phyloP scores from a whole-genome alignment of 1,140 invertebrate genomes.

The Ceratina japonica region DNA sequence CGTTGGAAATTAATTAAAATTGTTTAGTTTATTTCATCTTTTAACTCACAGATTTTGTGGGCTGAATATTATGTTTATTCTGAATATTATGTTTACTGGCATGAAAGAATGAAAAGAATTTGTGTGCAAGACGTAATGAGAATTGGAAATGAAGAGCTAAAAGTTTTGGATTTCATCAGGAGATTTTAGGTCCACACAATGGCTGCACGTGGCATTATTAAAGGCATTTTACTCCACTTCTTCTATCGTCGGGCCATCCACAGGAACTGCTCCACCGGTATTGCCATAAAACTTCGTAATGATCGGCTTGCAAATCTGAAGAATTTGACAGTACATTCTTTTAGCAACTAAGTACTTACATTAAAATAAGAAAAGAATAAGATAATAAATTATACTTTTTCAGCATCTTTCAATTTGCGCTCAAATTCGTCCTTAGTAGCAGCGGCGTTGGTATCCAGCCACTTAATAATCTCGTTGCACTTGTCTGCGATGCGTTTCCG shows the following conservation, averaged over 20 bases:
- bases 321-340: not conserved
- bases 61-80: too few species aligned
- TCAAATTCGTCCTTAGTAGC: slow-evolving; percentile 3
- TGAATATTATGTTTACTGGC: too few species aligned
- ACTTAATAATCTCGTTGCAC: slow-evolving; percentile 44
- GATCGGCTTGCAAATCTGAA: slow-evolving; percentile 32
- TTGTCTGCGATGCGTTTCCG: slow-evolving; percentile 33
- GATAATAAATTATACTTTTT: slow-evolving; percentile 9
- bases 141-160: too few species aligned
- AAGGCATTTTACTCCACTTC: slow-evolving; percentile 12
- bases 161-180: not conserved
- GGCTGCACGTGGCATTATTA: not conserved
- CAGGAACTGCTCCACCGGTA: not conserved
- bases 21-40: slow-evolving; percentile 1
- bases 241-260: slow-evolving; percentile 19
- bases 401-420: slow-evolving; percentile 4
- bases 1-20: slow-evolving; percentile 62
- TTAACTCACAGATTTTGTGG: too few species aligned
- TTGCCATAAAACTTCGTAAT: slow-evolving; percentile 25
- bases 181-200: not conserved
- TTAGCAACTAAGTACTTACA: not conserved
- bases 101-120: too few species aligned
- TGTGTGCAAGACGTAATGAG: too few species aligned
- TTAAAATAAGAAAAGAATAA: not conserved
- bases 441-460: not conserved